A percentile compares a stretch with the other conserved stretches of the same genome.
phyloP scores from a whole-genome alignment of 2,113 vertebrate genomes.

The Rhizomys pruinosus region DNA sequence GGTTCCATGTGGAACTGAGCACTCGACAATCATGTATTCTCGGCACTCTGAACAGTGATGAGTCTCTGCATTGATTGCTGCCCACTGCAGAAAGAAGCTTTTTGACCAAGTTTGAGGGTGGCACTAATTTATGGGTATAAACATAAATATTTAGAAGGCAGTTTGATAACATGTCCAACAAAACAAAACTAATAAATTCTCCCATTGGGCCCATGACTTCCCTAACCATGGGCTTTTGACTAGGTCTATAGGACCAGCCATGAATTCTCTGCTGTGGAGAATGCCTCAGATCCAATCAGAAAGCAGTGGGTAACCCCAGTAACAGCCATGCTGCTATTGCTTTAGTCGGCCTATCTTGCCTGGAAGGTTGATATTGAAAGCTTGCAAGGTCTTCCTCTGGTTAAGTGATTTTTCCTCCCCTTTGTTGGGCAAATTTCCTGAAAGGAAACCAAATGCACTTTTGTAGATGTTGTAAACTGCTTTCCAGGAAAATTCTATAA shows the following conservation, averaged over 20 bases:
- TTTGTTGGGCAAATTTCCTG: not conserved
- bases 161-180: not conserved
- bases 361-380: not conserved
- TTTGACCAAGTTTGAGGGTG: not conserved
- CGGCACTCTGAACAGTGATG: not conserved
- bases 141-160: not conserved
- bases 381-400: not conserved
- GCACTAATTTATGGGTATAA: not conserved
- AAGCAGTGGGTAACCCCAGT: not conserved
- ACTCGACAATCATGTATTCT: not conserved
- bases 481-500: not conserved
- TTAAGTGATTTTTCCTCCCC: not conserved
- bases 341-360: not conserved
- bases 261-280: not conserved
- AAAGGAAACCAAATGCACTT: conserved; percentile 2
- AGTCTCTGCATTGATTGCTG: not conserved
- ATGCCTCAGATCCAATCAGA: not conserved
- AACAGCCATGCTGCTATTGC: not conserved
- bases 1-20: not conserved
- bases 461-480: not conserved
- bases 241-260: not conserved
- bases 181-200: not conserved
- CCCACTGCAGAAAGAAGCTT: not conserved
- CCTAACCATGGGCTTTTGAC: not conserved
- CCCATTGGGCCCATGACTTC: not conserved